Evolutionary conservation across 2,113 vertebrate genomes (phyloP), one percentile per base, ranked within the genome.

Genomic region (Spea multiplicata): DNA sequence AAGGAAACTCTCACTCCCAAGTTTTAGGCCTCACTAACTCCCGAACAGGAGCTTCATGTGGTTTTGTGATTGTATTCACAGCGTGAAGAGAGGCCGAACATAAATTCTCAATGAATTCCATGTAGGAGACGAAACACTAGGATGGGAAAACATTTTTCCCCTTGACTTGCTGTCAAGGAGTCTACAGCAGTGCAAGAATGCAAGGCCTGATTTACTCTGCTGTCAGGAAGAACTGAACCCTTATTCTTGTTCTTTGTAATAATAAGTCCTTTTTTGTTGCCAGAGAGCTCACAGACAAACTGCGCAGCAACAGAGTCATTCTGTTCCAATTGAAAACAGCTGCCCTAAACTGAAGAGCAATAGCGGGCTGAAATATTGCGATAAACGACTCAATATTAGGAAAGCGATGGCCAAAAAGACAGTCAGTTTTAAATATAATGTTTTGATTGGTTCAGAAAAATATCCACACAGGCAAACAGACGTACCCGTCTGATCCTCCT

Each of bases 11-110:
- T 68, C 55, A 45, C 46, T 67, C 52, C 65, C 52, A 71, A 86
- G 89, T 91, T 88, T 83, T 83, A 90, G 88, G 89, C 86, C 87
- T 87, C 75, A 47, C 71, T 89, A 87, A 87, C 87, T 93, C 86
- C 87, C 85, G 79, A 88, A 88, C 82, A 83, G 85, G 81, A 81
- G 85, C 76, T 88, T 87, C 91, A 85, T 86, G 90, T 80, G 85
- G 89, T 85, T 93, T 88, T 86, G 86, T 87, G 90, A 93, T 87
- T 91, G 87, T 91, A 92, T 88, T 89, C 86, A 83, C 89, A 92
- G 89, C 90, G 84, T 88, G 91, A 46, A 45, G 9, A 67, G 71
- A 81, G 81, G 90, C 5, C 0, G 81, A 82, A 86, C 88, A 85
- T 88, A 89, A 91, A 91, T 84, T 87, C 85, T 89, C 89, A 88